Conservation (phyloP, 2,888 invertebrate species). For the Acanthosepion esculentum region DNA sequence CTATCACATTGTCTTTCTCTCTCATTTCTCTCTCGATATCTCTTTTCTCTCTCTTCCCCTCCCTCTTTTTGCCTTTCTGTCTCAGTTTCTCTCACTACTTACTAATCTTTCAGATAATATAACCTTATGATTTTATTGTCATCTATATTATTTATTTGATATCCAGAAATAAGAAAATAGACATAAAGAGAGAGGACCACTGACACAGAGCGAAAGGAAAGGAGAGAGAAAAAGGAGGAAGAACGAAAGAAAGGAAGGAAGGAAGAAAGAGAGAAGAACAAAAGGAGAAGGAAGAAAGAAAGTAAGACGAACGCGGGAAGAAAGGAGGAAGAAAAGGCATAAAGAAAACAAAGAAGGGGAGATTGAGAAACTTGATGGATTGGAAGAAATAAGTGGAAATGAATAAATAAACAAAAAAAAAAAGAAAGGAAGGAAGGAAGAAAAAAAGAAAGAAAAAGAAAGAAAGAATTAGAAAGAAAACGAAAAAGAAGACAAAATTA, state of each 20-base stretch:
- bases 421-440: background rate
- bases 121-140: background rate
- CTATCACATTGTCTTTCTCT: too few species aligned
- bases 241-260: background rate
- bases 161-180: background rate
- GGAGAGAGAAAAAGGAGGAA: background rate
- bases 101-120: background rate
- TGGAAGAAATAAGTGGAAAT: background rate
- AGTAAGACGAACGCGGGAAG: too few species aligned
- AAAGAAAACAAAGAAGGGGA: background rate
- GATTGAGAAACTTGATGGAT: background rate
- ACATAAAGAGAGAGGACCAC: background rate
- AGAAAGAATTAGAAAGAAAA: background rate
- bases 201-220: background rate
- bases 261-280: background rate
- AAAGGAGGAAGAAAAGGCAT: background rate
- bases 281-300: background rate
- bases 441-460: background rate
- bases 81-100: background rate
- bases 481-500: too few species aligned
- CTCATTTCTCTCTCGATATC: too few species aligned
- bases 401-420: background rate
- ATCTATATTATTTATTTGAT: constrained; percentile 33
- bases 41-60: background rate
- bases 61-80: background rate